These are phyloP conservation scores for Coenobita brevimanus DNA, from an alignment of 1,140 invertebrate species.

Conservation along the genomic window DNA sequence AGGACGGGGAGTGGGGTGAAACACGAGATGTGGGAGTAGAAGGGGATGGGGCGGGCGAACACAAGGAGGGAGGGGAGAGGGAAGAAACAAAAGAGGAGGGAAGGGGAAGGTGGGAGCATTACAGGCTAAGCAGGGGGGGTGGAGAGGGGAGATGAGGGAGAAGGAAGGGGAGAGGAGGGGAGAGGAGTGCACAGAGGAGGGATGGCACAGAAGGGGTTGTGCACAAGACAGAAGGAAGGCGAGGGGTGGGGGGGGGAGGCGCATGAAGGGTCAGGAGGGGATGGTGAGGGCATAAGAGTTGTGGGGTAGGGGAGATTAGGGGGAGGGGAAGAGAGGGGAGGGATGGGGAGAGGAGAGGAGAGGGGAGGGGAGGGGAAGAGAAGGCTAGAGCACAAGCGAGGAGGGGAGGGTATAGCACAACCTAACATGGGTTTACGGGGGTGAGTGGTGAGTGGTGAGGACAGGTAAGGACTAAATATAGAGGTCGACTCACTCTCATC, in stretches of 20 bases:
- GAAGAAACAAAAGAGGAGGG: background rate
- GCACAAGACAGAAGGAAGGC: no score
- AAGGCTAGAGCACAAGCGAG: background rate
- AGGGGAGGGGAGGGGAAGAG: background rate
- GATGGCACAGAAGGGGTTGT: background rate
- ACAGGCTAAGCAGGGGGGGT: no score
- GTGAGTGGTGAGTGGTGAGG: no score
- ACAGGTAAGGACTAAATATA: no score
- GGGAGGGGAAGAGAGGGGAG: background rate
- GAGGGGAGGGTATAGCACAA: no score
- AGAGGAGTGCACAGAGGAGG: background rate
- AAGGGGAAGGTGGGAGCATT: no score
- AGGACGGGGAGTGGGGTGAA: background rate
- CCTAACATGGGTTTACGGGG: no score
- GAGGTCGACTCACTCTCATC: no score
- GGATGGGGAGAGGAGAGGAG: background rate
- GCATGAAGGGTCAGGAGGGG: no score
- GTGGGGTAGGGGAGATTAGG: background rate
- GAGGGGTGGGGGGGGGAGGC: background rate
- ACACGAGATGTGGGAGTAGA: background rate
- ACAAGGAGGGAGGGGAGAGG: background rate
- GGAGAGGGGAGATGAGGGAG: background rate
- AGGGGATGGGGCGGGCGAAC: background rate
- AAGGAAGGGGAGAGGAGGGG: background rate
- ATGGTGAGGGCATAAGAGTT: background rate